Percentiles rank a stretch among this genome's conserved stretches.
These are phyloP conservation scores for Callyntrura sp. DNA, from an alignment of 2,888 invertebrate genomes.

Conservation along the genomic window DNA sequence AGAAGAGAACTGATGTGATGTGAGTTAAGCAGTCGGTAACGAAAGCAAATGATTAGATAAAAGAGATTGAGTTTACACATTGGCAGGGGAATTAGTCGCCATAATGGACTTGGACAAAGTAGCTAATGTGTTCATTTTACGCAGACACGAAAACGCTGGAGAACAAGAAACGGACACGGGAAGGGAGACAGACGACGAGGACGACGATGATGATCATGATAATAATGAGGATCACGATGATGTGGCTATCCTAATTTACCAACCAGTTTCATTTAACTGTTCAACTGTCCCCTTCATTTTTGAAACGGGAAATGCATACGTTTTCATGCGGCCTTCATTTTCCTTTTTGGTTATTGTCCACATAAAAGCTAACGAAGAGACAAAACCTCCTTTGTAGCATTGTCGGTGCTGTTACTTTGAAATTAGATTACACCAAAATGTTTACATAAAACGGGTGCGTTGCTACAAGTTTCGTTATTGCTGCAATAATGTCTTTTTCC, in stretches of 20 bases:
- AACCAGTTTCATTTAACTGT: conserved; percentile 26
- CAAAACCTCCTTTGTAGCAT: background rate
- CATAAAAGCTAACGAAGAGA: background rate
- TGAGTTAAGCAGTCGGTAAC: conserved; percentile 61
- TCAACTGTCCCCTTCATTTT: conserved; percentile 30
- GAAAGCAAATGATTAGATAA: conserved; percentile 73
- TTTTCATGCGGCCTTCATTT: background rate
- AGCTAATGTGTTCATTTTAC: conserved; percentile 64
- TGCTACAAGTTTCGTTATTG: background rate
- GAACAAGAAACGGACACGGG: background rate
- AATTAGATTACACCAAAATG: conserved; percentile 20
- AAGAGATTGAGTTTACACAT: conserved; percentile 78
- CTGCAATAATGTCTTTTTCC: background rate
- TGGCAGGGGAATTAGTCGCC: conserved; percentile 81
- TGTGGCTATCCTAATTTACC: conserved; percentile 63
- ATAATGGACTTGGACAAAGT: conserved; percentile 80
- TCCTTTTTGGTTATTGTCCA: background rate
- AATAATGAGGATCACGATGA: conserved; percentile 45
- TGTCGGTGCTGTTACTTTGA: background rate
- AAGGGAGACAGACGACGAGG: background rate
- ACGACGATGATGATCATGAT: background rate
- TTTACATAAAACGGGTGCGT: background rate
- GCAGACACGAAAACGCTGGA: conserved; percentile 29
- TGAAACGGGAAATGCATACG: conserved; percentile 1
- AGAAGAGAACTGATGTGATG: conserved; percentile 47